phyloP scores from a whole-genome alignment of 2,888 invertebrate species.

The Idaea biselata region DNA sequence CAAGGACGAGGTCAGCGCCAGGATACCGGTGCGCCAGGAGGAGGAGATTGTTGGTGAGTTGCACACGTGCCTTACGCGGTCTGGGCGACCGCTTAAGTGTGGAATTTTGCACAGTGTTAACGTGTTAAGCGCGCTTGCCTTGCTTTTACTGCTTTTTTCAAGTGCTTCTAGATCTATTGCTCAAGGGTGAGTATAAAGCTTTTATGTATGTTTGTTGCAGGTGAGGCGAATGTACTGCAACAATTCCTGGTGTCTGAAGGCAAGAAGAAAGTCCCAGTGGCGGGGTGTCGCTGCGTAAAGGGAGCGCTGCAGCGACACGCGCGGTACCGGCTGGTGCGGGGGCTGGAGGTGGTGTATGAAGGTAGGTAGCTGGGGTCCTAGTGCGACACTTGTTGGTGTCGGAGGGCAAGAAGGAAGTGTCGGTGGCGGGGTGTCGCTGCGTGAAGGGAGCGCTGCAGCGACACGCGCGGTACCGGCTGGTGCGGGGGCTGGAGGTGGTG shows the following conservation, averaged over 20 bases:
- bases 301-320: slow-evolving; percentile 87
- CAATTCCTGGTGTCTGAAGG: slow-evolving; percentile 90
- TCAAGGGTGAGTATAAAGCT: too few relatives aligned
- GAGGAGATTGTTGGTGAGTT: slow-evolving; percentile 88
- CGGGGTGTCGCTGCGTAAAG: slow-evolving; percentile 92
- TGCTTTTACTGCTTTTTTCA: too few relatives aligned
- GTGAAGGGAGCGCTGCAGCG: slow-evolving; percentile 89
- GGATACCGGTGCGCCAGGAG: slow-evolving; percentile 85
- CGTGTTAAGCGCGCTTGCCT: too few relatives aligned
- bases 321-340: slow-evolving; percentile 84
- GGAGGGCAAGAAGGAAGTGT: slow-evolving; percentile 88
- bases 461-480: slow-evolving; percentile 83
- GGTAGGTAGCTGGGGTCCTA: slow-evolving; percentile 79
- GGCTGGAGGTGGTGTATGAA: slow-evolving; percentile 83
- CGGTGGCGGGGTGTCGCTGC: slow-evolving; percentile 95
- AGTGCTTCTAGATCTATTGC: too few relatives aligned
- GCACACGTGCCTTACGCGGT: not conserved
- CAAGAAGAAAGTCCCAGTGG: slow-evolving; percentile 90
- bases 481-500: slow-evolving; percentile 83
- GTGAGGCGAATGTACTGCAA: slow-evolving; percentile 92
- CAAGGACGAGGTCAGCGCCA: slow-evolving; percentile 86
- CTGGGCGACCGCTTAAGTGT: too few relatives aligned
- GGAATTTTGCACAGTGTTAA: too few relatives aligned
- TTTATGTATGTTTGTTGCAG: slow-evolving; percentile 52
- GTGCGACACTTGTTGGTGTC: slow-evolving; percentile 90